phyloP scores from a whole-genome alignment of 2,797 vertebrate genomes.

The Rhabdophis nuchalis region DNA sequence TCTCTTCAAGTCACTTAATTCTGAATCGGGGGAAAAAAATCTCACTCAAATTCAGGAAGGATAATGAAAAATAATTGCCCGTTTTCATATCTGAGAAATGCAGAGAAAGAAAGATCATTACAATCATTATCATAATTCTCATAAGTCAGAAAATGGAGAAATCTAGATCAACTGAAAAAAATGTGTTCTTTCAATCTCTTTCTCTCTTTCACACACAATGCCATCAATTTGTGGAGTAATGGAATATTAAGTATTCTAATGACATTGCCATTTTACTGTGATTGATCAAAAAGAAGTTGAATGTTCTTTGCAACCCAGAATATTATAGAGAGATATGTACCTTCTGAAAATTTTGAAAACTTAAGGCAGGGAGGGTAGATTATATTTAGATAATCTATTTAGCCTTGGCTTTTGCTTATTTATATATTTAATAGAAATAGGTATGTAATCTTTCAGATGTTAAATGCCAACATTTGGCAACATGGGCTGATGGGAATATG shows the following conservation, averaged over 20 bases:
- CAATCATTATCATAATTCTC: conserved; percentile 49
- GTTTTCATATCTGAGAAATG: conserved; percentile 41
- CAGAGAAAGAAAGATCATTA: conserved; percentile 27
- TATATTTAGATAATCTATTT: conserved; percentile 18
- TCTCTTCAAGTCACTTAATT: conserved; percentile 29
- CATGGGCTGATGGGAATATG: background rate
- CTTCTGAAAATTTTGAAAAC: conserved; percentile 37
- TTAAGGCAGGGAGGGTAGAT: background rate
- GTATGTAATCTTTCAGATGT: background rate
- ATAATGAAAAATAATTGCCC: conserved; percentile 48
- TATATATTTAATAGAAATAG: background rate
- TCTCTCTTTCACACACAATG: background rate
- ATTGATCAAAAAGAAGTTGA: conserved; percentile 50
- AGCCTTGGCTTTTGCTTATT: background rate
- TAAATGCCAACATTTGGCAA: background rate
- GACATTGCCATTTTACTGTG: conserved; percentile 45
- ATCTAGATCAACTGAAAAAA: conserved; percentile 53
- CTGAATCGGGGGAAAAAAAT: conserved; percentile 19
- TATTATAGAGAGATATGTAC: conserved; percentile 47
- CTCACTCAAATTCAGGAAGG: conserved; percentile 39
- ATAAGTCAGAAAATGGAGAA: conserved; percentile 53
- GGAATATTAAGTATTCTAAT: conserved; percentile 42
- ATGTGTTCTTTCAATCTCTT: background rate
- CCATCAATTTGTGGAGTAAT: background rate
- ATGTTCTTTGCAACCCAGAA: conserved; percentile 39